These are phyloP conservation scores for Melanophora roralis DNA, from an alignment of 2,888 invertebrate genomes.

Conservation along the genomic window DNA sequence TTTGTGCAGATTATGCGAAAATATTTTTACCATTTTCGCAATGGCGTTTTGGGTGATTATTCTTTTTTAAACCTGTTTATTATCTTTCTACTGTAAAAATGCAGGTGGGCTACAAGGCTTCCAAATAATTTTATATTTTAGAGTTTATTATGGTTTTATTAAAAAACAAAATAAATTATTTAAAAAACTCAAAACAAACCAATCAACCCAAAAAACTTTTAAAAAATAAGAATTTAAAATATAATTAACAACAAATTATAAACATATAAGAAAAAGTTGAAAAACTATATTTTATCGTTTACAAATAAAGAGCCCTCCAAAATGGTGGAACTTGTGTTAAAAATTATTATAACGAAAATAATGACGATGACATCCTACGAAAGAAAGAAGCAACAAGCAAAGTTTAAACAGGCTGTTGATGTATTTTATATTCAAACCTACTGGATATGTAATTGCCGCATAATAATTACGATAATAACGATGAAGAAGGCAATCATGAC, in stretches of 20 bases:
- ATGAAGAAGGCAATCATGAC: constrained; percentile 13
- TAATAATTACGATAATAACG: constrained; percentile 30
- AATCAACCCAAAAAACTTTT: constrained; percentile 72
- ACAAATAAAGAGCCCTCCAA: constrained; percentile 47
- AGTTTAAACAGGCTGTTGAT: constrained; percentile 48
- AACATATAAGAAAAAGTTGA: constrained; percentile 4
- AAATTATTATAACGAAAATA: constrained; percentile 10
- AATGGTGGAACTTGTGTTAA: constrained; percentile 25
- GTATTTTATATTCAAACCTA: constrained; percentile 49
- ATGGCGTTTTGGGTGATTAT: too few species aligned
- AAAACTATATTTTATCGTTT: constrained; percentile 30
- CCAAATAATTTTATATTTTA: too few species aligned
- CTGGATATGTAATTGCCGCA: constrained; percentile 27
- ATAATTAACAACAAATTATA: not conserved
- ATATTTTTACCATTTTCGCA: too few species aligned
- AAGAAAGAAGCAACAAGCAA: constrained; percentile 52
- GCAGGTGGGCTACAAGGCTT: too few species aligned
- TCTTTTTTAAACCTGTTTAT: too few species aligned
- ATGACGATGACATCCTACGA: constrained; percentile 38
- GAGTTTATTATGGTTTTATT: too few species aligned
- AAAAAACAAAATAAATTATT: too few species aligned
- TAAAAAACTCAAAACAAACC: constrained; percentile 67
- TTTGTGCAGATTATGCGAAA: too few species aligned
- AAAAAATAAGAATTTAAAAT: constrained; percentile 6
- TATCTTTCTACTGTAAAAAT: too few species aligned